Conservation (phyloP, 2,888 invertebrate genomes). For the Drosophila prolongata region DNA sequence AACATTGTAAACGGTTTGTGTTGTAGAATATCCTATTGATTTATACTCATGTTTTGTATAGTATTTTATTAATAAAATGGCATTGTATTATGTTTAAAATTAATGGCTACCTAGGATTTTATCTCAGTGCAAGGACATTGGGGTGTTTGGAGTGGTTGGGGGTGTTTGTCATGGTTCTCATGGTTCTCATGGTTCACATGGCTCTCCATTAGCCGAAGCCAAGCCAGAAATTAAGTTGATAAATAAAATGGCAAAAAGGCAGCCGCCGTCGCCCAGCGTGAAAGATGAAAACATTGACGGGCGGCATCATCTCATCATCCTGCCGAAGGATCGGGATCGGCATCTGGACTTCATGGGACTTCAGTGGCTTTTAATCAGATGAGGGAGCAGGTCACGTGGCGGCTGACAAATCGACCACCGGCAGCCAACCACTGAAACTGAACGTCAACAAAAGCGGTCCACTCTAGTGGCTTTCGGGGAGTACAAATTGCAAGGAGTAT, state of each 20-base stretch:
- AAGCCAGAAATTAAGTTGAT: slow-evolving; percentile 72
- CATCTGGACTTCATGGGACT: neutral
- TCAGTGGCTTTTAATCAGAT: slow-evolving; percentile 9
- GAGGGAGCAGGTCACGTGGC: slow-evolving; percentile 42
- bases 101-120: neutral
- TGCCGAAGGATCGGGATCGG: slow-evolving; percentile 14
- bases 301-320: slow-evolving; percentile 14
- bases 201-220: slow-evolving; percentile 71
- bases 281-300: slow-evolving; percentile 60
- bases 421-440: slow-evolving; percentile 13
- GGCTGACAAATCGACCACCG: slow-evolving; percentile 37
- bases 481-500: neutral
- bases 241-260: slow-evolving; percentile 68
- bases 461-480: neutral
- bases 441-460: slow-evolving; percentile 5
- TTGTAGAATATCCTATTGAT: no score
- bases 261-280: slow-evolving; percentile 55
- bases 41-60: no score
- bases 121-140: slow-evolving; percentile 3
- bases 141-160: neutral
- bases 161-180: neutral
- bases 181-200: slow-evolving; percentile 8
- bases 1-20: no score
- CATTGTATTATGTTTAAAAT: no score
- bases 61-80: no score